Evolutionary conservation across 2,797 vertebrate species (phyloP), one percentile per base, ranked within the genome.

Genomic region (Aldrovandia affinis): DNA sequence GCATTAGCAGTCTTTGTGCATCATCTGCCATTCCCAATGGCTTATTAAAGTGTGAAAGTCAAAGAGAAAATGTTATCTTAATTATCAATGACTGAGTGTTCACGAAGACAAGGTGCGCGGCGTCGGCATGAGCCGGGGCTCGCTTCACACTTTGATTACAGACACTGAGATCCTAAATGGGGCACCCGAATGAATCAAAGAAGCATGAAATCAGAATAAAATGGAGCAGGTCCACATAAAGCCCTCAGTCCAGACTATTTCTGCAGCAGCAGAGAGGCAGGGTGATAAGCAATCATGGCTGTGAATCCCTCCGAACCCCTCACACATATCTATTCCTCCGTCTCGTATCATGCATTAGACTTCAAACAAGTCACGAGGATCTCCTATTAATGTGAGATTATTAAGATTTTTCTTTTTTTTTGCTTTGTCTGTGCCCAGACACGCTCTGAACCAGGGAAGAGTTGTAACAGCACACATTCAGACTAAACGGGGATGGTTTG

Each of bases 41-140:
- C 84, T 77, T 88, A 86, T 84, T 70, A 18, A 82, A 86, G 90
- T 89, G 91, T 93, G 90, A 94, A 90, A 90, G 90, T 89, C 90
- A 90, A 90, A 92, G 82, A 30, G 73, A 80, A 83, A 85, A 83
- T 85, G 86, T 83, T 61, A 90, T 90, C 85, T 75, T 82, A 85
- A 86, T 82, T 83, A 87, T 88, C 83, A 87, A 86, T 36, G 80
- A 73, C n/a, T 50, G 39, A 59, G 52, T n/a, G 59, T 6, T 42
- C 61, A 81, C 82, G 70, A 78, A 61, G 68, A 50, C 79, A 1
- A 55, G 83, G 52, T 77, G 55, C 47, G 83, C 15, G 14, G 44
- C 14, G n/a, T 77, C 30, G 25, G 81, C 44, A 50, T 39, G 18
- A n/a, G 83, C 50, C 39, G n/a, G 55, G 79, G 83, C 79, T 73